Percentiles rank a stretch among this genome's conserved stretches.
phyloP scores from a whole-genome alignment of 1,140 invertebrate species.

The Zaprionus inermis region DNA sequence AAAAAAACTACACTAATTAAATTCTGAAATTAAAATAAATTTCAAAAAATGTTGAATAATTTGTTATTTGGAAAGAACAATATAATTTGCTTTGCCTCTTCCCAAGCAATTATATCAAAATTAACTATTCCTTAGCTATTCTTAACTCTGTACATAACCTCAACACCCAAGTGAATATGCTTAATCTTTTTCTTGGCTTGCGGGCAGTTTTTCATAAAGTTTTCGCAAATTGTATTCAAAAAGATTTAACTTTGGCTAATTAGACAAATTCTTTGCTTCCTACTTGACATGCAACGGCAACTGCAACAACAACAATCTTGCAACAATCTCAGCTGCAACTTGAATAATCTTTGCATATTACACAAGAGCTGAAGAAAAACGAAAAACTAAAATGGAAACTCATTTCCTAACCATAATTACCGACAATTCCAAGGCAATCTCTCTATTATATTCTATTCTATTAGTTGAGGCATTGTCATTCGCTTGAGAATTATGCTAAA shows the following conservation, averaged over 20 bases:
- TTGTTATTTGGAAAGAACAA: background rate
- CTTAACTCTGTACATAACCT: background rate
- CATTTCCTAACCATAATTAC: slow-evolving; percentile 48
- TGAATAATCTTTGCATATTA: slow-evolving; percentile 28
- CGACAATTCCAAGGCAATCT: slow-evolving; percentile 26
- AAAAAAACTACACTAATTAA: background rate
- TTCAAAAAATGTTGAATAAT: background rate
- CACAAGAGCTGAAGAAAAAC: slow-evolving; percentile 15
- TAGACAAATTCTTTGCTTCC: slow-evolving; percentile 17
- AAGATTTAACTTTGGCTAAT: slow-evolving; percentile 29
- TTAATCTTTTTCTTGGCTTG: background rate
- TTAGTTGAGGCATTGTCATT: slow-evolving; percentile 45
- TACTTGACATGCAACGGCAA: slow-evolving; percentile 5
- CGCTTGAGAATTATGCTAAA: slow-evolving; percentile 49
- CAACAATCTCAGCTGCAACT: slow-evolving; percentile 5
- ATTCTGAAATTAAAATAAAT: background rate
- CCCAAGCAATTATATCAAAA: slow-evolving; percentile 1
- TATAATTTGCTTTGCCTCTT: background rate
- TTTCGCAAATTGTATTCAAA: slow-evolving; percentile 11
- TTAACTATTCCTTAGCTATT: background rate
- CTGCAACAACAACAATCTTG: background rate
- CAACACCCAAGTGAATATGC: background rate
- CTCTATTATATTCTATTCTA: slow-evolving; percentile 26
- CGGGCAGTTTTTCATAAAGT: background rate
- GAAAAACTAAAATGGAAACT: slow-evolving; percentile 12